phyloP scores from a whole-genome alignment of 2,113 vertebrate genomes.

The Stegostoma tigrinum region DNA sequence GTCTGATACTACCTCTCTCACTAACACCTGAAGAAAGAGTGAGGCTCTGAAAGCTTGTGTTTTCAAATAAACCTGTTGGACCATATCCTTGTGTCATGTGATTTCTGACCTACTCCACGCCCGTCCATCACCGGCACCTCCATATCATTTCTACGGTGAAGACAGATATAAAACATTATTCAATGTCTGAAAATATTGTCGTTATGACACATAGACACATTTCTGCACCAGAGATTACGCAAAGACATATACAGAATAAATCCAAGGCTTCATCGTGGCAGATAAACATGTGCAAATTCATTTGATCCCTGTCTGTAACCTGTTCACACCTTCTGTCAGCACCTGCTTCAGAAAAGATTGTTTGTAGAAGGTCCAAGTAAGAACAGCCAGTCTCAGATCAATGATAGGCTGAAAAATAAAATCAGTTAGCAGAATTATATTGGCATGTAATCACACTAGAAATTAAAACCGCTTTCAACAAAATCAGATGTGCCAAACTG shows the following conservation, averaged over 20 bases:
- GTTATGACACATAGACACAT: not conserved
- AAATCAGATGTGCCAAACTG: not conserved
- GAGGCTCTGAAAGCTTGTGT: too few species aligned
- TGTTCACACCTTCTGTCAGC: slow-evolving; percentile 78
- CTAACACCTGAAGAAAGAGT: too few species aligned
- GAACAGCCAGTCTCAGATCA: slow-evolving; percentile 71
- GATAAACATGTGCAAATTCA: not conserved
- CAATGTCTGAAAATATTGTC: not conserved
- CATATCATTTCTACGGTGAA: too few species aligned
- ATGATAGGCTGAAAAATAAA: slow-evolving; percentile 62
- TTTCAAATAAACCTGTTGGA: too few species aligned
- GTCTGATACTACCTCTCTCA: too few species aligned
- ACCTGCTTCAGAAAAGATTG: slow-evolving; percentile 96
- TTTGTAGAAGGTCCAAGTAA: slow-evolving; percentile 97
- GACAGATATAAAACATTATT: not conserved
- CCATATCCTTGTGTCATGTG: too few species aligned
- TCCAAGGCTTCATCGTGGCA: not conserved
- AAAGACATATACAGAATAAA: not conserved
- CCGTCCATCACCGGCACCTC: too few species aligned
- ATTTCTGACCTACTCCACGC: too few species aligned
- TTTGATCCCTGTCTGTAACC: not conserved
- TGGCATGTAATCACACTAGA: not conserved
- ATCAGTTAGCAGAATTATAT: not conserved
- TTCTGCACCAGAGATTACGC: not conserved
- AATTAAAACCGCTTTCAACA: not conserved